These are phyloP conservation scores for Bombycilla garrulus DNA, from an alignment of 2,113 vertebrate genomes.

Conservation along the genomic window DNA sequence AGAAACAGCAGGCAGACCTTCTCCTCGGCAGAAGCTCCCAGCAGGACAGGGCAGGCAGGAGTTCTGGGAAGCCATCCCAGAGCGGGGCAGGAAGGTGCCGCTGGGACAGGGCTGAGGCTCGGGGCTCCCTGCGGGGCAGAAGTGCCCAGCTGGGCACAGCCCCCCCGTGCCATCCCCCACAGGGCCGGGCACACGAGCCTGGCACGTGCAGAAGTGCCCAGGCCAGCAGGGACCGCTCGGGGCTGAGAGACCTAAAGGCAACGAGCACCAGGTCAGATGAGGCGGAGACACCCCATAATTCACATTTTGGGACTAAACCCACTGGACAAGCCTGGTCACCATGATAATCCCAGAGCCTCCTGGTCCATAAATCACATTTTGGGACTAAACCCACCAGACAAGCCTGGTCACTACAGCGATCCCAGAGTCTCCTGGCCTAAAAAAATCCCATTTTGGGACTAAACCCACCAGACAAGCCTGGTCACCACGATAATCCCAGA, in stretches of 20 bases:
- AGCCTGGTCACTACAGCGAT: no score
- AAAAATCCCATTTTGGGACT: no score
- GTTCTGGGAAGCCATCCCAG: conserved; percentile 62
- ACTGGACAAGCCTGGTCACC: not conserved
- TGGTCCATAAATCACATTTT: not conserved
- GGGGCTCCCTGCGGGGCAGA: conserved; percentile 79
- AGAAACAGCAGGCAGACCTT: conserved; percentile 66
- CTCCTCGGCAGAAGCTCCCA: conserved; percentile 77
- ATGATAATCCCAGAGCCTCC: no score
- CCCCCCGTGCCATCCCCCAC: conserved; percentile 55
- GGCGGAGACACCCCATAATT: not conserved
- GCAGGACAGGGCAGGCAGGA: conserved; percentile 79
- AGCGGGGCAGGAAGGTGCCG: conserved; percentile 75
- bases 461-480: no score
- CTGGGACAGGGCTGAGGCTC: conserved; percentile 76
- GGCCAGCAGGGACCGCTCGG: conserved; percentile 79
- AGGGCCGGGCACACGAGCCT: conserved; percentile 72
- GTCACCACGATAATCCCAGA: no score
- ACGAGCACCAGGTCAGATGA: not conserved
- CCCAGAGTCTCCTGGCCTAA: no score
- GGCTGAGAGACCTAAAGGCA: conserved; percentile 67
- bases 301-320: not conserved
- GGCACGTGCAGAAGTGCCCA: conserved; percentile 80
- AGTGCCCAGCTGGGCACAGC: conserved; percentile 80
- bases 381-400: not conserved